phyloP scores from a whole-genome alignment of 2,888 invertebrate species.

The Myopa tessellatipennis region DNA sequence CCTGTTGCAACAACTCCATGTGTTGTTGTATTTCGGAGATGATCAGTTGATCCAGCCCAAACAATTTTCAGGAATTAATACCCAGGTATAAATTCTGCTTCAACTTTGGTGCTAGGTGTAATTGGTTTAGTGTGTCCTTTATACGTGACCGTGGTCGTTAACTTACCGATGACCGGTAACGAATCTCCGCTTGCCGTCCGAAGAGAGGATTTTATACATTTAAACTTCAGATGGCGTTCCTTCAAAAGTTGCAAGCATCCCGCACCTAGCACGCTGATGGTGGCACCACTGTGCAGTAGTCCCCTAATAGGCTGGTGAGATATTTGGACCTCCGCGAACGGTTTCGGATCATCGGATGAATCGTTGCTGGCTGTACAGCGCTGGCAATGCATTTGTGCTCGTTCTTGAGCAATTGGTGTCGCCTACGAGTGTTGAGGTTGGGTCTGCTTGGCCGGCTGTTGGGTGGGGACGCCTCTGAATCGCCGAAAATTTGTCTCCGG shows the following conservation, averaged over 20 bases:
- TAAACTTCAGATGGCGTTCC: not conserved
- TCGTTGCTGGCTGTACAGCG: not conserved
- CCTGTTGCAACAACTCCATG: too few species aligned
- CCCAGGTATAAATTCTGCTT: not conserved
- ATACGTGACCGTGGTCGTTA: not conserved
- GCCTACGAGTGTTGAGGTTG: not conserved
- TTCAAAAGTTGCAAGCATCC: not conserved
- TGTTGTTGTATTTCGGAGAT: too few species aligned
- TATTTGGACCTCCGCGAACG: not conserved
- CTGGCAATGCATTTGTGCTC: too few species aligned
- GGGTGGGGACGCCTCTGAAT: not conserved
- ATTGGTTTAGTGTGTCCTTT: not conserved
- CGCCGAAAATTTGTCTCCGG: not conserved
- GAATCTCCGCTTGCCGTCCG: not conserved
- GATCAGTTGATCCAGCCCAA: too few species aligned
- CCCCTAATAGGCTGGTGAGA: not conserved
- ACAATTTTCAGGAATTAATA: too few species aligned
- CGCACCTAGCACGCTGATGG: constrained; percentile 3
- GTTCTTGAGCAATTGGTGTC: not conserved
- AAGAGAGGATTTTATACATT: not conserved
- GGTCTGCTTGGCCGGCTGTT: not conserved
- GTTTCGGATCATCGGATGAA: not conserved
- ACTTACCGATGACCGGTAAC: not conserved
- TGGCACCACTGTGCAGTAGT: not conserved
- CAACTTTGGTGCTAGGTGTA: not conserved